A percentile compares a stretch with the other conserved stretches of the same genome.
Evolutionary conservation across 1,140 invertebrate species (phyloP).

Genomic region (Aphelinus certus): DNA sequence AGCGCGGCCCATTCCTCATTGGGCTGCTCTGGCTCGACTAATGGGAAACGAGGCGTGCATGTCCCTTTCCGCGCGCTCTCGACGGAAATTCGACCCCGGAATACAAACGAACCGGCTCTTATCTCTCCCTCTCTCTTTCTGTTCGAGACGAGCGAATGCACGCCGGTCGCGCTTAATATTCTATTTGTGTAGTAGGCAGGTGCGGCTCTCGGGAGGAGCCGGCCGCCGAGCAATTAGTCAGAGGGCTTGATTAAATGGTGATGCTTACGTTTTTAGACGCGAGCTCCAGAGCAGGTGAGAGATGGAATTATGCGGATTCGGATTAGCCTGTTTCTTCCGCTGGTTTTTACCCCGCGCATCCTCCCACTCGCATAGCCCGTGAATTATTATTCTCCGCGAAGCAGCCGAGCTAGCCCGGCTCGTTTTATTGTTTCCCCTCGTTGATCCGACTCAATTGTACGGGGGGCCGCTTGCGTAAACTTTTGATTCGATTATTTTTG

Average conservation of each 20-base stretch:
- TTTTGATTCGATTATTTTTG: too few species aligned
- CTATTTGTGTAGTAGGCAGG: slow-evolving; percentile 17
- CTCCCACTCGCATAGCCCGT: neutral
- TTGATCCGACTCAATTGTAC: neutral
- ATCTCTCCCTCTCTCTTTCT: neutral
- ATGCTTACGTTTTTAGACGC: neutral
- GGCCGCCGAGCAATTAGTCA: slow-evolving; percentile 37
- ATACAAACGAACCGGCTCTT: slow-evolving; percentile 29
- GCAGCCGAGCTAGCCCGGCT: neutral
- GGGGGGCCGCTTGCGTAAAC: too few species aligned
- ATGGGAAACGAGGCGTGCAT: slow-evolving; percentile 16
- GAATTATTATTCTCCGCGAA: neutral
- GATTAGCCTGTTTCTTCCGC: neutral
- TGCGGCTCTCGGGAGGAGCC: slow-evolving; percentile 40
- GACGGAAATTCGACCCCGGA: slow-evolving; percentile 43
- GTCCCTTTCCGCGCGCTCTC: neutral
- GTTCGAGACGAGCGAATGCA: slow-evolving; percentile 31
- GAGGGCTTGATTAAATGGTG: slow-evolving; percentile 15
- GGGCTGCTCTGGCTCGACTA: neutral
- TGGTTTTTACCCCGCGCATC: neutral
- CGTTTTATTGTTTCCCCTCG: neutral
- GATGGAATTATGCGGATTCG: neutral
- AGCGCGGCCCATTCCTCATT: too few species aligned
- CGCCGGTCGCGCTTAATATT: slow-evolving; percentile 8
- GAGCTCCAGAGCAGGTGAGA: neutral